Percentiles rank a stretch among this genome's conserved stretches.
Evolutionary conservation across 1,140 invertebrate species (phyloP).

Genomic region (Gonatopus flavifemur): DNA sequence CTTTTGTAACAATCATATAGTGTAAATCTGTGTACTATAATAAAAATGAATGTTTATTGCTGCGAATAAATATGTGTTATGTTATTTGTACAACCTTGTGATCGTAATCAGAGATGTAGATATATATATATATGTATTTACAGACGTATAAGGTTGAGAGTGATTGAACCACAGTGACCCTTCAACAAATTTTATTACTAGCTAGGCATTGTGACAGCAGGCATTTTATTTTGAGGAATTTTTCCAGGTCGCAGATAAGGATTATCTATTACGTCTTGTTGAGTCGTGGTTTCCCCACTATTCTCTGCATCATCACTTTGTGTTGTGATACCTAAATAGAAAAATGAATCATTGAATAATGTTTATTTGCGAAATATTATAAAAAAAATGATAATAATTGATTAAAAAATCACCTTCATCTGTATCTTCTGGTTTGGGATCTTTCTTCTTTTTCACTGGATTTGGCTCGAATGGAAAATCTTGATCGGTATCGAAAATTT

Average conservation of each 20-base stretch:
- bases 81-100: too few species aligned
- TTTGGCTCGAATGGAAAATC: slow-evolving; percentile 68
- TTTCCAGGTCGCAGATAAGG: slow-evolving; percentile 83
- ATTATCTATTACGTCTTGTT: slow-evolving; percentile 77
- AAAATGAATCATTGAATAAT: not conserved
- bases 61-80: too few species aligned
- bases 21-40: too few species aligned
- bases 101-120: too few species aligned
- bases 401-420: slow-evolving; percentile 41
- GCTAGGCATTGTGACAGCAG: slow-evolving; percentile 10
- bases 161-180: too few species aligned
- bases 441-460: slow-evolving; percentile 65
- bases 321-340: slow-evolving; percentile 20
- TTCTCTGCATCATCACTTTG: slow-evolving; percentile 47
- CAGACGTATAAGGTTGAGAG: too few species aligned
- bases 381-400: slow-evolving; percentile 16
- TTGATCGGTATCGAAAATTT: slow-evolving; percentile 92
- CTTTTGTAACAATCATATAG: too few species aligned
- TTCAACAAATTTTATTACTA: too few species aligned
- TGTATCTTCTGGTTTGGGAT: slow-evolving; percentile 58
- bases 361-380: slow-evolving; percentile 13
- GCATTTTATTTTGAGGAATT: slow-evolving; percentile 62
- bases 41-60: too few species aligned
- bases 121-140: slow-evolving; percentile 3
- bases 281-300: slow-evolving; percentile 55